Percentiles rank a stretch among this genome's conserved stretches.
Conservation (phyloP, 2,888 invertebrate species). For the Cristatella mucedo region DNA sequence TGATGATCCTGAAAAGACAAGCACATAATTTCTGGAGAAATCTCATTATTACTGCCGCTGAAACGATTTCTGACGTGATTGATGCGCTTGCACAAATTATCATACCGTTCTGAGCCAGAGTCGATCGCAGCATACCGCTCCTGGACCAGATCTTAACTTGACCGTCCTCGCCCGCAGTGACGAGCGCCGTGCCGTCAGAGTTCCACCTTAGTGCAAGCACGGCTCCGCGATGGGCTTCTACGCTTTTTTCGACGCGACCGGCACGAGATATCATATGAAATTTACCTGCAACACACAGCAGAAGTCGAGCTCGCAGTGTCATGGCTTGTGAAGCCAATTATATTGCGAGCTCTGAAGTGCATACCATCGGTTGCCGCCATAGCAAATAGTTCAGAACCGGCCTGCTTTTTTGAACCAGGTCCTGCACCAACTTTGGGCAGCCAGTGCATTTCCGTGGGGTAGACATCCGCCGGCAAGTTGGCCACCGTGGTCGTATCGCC, state of each 20-base stretch:
- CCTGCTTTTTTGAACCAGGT: conserved; percentile 23
- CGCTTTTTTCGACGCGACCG: conserved; percentile 77
- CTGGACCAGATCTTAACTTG: conserved; percentile 85
- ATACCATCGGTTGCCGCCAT: conserved; percentile 74
- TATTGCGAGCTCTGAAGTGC: conserved; percentile 13
- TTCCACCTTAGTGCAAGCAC: conserved; percentile 80
- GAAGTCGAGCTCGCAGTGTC: background rate
- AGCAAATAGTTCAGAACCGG: conserved; percentile 59
- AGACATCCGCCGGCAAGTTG: conserved; percentile 64
- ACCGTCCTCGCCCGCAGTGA: conserved; percentile 44
- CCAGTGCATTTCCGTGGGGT: conserved; percentile 77
- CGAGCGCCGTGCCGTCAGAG: conserved; percentile 78
- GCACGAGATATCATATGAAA: conserved; percentile 72
- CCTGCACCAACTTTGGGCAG: conserved; percentile 48
- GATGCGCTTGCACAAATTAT: background rate
- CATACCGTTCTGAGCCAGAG: conserved; percentile 61
- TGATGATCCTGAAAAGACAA: conserved; percentile 43
- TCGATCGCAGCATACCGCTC: conserved; percentile 71
- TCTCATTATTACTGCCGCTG: background rate
- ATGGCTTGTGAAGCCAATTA: background rate
- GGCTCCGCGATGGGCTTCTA: conserved; percentile 76
- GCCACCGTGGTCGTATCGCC: conserved; percentile 49
- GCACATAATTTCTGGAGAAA: too few relatives aligned
- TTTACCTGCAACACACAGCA: conserved; percentile 45
- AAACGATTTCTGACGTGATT: background rate